phyloP scores from a whole-genome alignment of 2,113 vertebrate species.

The Mesembrinibis cayennensis region DNA sequence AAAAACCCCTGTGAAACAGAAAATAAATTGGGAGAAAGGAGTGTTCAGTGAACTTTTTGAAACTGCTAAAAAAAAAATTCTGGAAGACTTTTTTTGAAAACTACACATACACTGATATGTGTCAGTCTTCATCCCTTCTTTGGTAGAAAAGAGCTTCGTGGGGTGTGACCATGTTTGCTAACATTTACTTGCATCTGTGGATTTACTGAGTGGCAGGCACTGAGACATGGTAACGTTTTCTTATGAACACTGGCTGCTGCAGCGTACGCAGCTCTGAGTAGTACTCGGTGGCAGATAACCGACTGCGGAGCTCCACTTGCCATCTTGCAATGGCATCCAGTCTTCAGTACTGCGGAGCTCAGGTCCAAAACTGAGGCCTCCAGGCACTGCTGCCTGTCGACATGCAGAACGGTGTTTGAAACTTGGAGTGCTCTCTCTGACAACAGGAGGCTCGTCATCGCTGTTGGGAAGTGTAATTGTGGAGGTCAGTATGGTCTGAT shows the following conservation, averaged over 20 bases:
- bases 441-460: background rate
- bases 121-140: background rate
- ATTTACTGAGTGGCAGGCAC: background rate
- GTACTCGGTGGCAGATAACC: too few relatives aligned
- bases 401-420: background rate
- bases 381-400: background rate
- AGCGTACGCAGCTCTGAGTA: background rate
- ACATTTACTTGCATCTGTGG: background rate
- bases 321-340: background rate
- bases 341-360: background rate
- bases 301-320: background rate
- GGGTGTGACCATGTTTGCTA: background rate
- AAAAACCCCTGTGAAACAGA: background rate
- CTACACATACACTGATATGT: background rate
- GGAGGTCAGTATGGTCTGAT: background rate
- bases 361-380: background rate
- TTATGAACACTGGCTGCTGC: background rate
- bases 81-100: background rate
- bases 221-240: background rate
- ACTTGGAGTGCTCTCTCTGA: background rate
- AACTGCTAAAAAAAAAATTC: background rate
- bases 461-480: background rate
- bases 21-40: background rate
- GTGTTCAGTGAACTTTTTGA: background rate
- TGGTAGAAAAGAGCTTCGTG: background rate